Conservation (phyloP, 2,113 vertebrate species). For the Egretta garzetta region DNA sequence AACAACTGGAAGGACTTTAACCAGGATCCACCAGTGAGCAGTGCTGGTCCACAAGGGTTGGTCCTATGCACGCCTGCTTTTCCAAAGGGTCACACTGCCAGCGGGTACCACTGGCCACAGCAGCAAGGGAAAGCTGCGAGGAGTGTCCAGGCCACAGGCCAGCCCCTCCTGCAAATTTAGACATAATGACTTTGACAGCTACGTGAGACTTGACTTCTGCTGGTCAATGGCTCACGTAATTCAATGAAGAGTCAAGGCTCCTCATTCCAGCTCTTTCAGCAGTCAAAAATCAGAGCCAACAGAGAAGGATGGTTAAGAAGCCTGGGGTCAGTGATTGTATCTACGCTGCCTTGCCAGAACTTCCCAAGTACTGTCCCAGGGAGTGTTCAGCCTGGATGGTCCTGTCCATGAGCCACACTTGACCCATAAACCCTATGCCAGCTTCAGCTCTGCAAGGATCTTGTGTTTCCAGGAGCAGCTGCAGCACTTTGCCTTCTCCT, state of each 20-base stretch:
- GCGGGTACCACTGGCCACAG: neutral
- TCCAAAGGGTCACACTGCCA: neutral
- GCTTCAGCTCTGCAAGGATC: neutral
- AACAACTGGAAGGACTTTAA: neutral
- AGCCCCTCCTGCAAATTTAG: neutral
- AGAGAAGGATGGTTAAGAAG: neutral
- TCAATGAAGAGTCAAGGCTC: neutral
- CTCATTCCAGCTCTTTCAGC: neutral
- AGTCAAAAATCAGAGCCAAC: neutral
- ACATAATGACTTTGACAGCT: neutral
- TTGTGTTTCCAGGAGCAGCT: neutral
- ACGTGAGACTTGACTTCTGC: neutral
- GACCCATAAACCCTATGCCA: neutral
- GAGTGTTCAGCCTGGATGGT: neutral
- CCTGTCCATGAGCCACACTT: neutral
- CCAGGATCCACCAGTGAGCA: neutral
- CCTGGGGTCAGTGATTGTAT: fast-evolving
- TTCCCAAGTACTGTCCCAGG: neutral
- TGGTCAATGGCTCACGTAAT: neutral
- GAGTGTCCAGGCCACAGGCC: neutral
- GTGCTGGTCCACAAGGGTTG: neutral
- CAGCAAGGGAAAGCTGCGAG: neutral
- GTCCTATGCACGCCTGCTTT: neutral
- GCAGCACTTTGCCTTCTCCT: neutral
- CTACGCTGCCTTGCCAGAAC: neutral